These are phyloP conservation scores for Glossosoma conforme DNA, from an alignment of 1,140 invertebrate genomes.

Conservation along the genomic window DNA sequence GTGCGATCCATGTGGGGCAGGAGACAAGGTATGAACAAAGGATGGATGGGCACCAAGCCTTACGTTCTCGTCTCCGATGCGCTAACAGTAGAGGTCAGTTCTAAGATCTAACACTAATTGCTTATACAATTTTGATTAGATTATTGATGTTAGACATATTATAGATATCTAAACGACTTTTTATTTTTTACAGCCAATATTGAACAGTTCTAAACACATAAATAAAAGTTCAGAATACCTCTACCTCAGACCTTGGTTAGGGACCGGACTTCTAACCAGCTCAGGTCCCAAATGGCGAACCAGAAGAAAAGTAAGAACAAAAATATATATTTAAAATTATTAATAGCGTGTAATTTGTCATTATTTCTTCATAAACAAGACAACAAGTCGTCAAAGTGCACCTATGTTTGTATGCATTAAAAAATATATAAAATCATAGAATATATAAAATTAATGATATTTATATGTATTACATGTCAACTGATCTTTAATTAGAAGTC, in stretches of 20 bases:
- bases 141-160: not conserved
- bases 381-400: too few species aligned
- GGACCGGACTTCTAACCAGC: constrained; percentile 67
- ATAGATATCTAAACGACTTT: not conserved
- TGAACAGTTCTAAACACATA: constrained; percentile 66
- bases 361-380: too few species aligned
- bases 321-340: too few species aligned
- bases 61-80: constrained; percentile 49
- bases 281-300: constrained; percentile 49
- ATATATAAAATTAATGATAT: too few species aligned
- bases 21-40: constrained; percentile 47
- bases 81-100: constrained; percentile 42
- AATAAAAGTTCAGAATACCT: constrained; percentile 71
- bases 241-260: constrained; percentile 72
- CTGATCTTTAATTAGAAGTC: too few species aligned
- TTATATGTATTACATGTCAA: too few species aligned
- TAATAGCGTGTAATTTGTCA: too few species aligned
- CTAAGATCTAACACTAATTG: not conserved
- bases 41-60: constrained; percentile 46
- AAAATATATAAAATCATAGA: too few species aligned
- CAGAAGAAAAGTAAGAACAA: constrained; percentile 42
- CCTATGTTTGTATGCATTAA: too few species aligned
- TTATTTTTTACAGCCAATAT: constrained; percentile 51
- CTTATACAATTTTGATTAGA: not conserved
- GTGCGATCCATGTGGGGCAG: constrained; percentile 47